These are phyloP conservation scores for Clusia tigrina DNA, from an alignment of 2,888 invertebrate species.

Conservation along the genomic window DNA sequence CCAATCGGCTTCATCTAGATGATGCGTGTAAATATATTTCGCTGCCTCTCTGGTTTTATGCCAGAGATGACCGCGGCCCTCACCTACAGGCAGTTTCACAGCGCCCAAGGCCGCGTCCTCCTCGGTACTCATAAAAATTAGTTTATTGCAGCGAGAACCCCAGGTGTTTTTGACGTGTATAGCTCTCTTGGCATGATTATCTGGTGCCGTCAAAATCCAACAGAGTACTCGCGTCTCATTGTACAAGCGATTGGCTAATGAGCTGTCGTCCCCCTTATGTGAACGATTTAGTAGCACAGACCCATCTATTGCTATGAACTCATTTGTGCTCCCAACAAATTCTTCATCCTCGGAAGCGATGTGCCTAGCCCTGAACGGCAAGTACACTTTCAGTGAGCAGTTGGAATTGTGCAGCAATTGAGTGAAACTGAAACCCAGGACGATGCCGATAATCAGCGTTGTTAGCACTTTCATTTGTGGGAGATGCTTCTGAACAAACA, in stretches of 20 bases:
- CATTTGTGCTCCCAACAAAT: constrained; percentile 25
- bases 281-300: neutral
- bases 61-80: constrained; percentile 91
- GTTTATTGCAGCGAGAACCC: constrained; percentile 88
- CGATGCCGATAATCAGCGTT: constrained; percentile 48
- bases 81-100: constrained; percentile 79
- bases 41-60: constrained; percentile 94
- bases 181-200: constrained; percentile 85
- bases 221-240: constrained; percentile 86
- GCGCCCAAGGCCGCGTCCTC: constrained; percentile 78
- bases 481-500: constrained; percentile 11
- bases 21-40: constrained; percentile 82
- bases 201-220: constrained; percentile 93
- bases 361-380: constrained; percentile 20
- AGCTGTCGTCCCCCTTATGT: constrained; percentile 22
- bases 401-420: constrained; percentile 43
- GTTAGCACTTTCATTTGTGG: constrained; percentile 40
- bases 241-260: constrained; percentile 74
- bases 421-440: constrained; percentile 50
- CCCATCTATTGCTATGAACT: constrained; percentile 18
- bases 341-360: neutral
- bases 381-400: constrained; percentile 25
- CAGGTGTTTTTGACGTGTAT: constrained; percentile 92
- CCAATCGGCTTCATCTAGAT: constrained; percentile 89
- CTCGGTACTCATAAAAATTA: constrained; percentile 84